Conservation (phyloP, 2,113 vertebrate genomes). For the Crotophaga sulcirostris region DNA sequence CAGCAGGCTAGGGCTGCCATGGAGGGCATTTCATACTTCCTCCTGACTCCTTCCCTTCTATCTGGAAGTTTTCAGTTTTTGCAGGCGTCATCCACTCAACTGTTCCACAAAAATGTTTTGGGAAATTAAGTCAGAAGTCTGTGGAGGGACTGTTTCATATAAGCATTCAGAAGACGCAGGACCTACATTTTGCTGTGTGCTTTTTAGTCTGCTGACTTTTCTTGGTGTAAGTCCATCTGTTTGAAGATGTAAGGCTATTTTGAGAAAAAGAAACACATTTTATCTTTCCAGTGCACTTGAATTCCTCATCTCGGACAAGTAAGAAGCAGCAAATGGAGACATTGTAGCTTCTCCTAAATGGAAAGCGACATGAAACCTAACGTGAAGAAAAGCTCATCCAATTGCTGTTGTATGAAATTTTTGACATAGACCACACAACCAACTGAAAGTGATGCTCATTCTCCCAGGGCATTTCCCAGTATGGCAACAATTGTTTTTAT, state of each 20-base stretch:
- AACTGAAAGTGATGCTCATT: not conserved
- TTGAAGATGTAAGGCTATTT: not conserved
- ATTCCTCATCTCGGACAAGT: not conserved
- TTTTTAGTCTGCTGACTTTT: not conserved
- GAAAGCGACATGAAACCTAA: not conserved
- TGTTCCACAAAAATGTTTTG: not conserved
- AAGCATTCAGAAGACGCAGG: not conserved
- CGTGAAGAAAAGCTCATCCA: accelerated
- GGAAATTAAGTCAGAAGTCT: not conserved
- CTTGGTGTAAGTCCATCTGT: not conserved
- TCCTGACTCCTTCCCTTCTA: not conserved
- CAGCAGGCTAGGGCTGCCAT: not conserved
- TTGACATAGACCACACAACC: not conserved
- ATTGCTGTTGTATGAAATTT: not conserved
- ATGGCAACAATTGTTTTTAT: not conserved
- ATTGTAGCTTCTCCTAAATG: not conserved
- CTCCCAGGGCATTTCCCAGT: not conserved
- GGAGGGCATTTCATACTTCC: accelerated
- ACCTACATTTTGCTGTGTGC: not conserved
- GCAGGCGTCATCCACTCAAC: not conserved
- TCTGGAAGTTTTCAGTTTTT: not conserved
- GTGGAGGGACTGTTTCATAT: not conserved
- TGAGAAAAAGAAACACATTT: not conserved
- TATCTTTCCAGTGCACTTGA: not conserved
- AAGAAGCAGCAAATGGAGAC: not conserved